Conservation (phyloP, 2,797 vertebrate species). For the Sibirionetta formosa region DNA sequence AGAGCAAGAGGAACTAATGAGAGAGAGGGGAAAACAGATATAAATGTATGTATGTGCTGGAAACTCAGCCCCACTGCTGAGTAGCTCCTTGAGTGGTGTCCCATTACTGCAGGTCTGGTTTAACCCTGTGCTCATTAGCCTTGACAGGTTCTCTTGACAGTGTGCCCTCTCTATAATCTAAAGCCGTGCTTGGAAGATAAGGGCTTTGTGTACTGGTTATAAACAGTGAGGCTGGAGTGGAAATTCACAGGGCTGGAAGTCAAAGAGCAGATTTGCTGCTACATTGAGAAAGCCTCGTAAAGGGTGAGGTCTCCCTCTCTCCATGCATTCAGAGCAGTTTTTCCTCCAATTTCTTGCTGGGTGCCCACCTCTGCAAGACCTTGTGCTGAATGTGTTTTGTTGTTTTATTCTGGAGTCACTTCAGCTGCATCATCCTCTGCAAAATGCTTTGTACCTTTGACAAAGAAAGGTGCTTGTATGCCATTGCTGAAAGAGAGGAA, state of each 20-base stretch:
- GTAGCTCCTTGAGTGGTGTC: not conserved
- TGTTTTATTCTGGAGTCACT: conserved; percentile 32
- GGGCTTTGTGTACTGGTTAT: conserved; percentile 43
- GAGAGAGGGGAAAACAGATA: not conserved
- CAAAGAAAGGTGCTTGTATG: conserved; percentile 21
- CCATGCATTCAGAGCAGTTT: not conserved
- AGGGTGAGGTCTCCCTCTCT: not conserved
- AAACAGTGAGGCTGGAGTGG: conserved; percentile 54
- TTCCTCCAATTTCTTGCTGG: not conserved
- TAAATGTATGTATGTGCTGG: not conserved
- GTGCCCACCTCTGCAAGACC: conserved; percentile 2
- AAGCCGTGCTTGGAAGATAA: conserved; percentile 65
- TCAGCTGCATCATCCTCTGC: not conserved
- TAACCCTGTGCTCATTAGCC: conserved; percentile 39
- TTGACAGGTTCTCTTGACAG: conserved; percentile 56
- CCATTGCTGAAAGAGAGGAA: not conserved
- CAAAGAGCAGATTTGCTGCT: conserved; percentile 16
- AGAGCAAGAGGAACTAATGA: not conserved
- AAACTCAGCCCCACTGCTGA: not conserved
- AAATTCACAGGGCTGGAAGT: conserved; percentile 48
- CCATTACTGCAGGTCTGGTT: conserved; percentile 2
- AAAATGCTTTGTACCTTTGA: not conserved
- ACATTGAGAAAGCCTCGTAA: not conserved
- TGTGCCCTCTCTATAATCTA: conserved; percentile 38
- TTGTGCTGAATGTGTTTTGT: conserved; percentile 42